A percentile compares a stretch with the other conserved stretches of the same genome.
Evolutionary conservation across 2,888 invertebrate species (phyloP).

Genomic region (Hirudinaria manillensis): DNA sequence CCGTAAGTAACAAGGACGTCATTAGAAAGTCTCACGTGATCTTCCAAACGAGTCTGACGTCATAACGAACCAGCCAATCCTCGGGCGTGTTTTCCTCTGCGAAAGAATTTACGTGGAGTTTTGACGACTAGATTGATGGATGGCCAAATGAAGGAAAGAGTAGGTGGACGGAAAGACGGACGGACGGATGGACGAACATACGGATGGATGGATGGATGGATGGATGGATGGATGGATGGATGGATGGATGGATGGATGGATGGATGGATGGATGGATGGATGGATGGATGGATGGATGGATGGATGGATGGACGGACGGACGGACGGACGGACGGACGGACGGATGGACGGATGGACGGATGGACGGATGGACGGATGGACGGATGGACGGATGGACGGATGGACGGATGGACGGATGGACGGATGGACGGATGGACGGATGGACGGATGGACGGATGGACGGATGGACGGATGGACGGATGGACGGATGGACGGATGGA

Average conservation of each 20-base stretch:
- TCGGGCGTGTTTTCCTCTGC: too few species aligned
- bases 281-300: background rate
- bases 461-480: background rate
- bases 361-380: background rate
- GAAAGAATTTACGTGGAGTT: too few species aligned
- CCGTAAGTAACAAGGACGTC: too few species aligned
- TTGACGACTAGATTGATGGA: slow-evolving; percentile 1
- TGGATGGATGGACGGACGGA: background rate
- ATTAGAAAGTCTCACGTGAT: too few species aligned
- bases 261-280: background rate
- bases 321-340: background rate
- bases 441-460: background rate
- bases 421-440: too few species aligned
- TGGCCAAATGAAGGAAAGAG: background rate
- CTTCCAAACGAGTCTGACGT: too few species aligned
- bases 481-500: too few species aligned
- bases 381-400: background rate
- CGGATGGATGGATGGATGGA: background rate
- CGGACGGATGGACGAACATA: background rate
- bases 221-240: background rate
- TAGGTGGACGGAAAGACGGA: background rate
- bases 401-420: too few species aligned
- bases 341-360: background rate
- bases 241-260: background rate
- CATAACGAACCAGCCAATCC: too few species aligned